These are phyloP conservation scores for Dioctria linearis DNA, from an alignment of 2,888 invertebrate species.

Conservation along the genomic window DNA sequence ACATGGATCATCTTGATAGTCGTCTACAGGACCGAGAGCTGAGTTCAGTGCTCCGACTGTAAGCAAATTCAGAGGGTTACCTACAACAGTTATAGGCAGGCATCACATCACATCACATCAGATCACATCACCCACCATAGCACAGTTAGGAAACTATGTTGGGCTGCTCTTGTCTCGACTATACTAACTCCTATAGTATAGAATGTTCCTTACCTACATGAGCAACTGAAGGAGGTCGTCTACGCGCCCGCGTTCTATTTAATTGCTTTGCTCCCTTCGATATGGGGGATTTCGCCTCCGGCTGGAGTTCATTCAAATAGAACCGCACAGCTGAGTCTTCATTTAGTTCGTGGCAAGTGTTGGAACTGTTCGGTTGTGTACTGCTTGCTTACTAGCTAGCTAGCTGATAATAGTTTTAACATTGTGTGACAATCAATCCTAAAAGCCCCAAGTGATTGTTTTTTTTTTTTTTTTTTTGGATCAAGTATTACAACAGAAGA, in stretches of 20 bases:
- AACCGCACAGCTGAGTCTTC: conserved; percentile 68
- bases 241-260: conserved; percentile 41
- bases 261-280: conserved; percentile 15
- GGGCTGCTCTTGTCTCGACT: too few relatives aligned
- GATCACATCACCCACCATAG: too few relatives aligned
- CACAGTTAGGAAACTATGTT: too few relatives aligned
- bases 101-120: too few relatives aligned
- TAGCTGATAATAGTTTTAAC: background rate
- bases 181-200: too few relatives aligned
- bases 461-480: too few relatives aligned
- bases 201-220: too few relatives aligned
- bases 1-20: conserved; percentile 1
- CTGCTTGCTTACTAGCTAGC: background rate
- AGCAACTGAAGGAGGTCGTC: background rate
- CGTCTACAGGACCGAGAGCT: background rate
- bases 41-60: conserved; percentile 35
- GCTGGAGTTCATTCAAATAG: conserved; percentile 69
- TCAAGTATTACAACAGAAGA: too few relatives aligned
- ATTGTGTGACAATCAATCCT: background rate
- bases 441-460: background rate
- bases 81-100: background rate
- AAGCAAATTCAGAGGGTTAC: background rate
- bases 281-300: conserved; percentile 44
- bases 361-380: conserved; percentile 66
- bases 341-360: conserved; percentile 70